Evolutionary conservation across 1,140 invertebrate genomes (phyloP).

Genomic region (Diabrotica virgifera): DNA sequence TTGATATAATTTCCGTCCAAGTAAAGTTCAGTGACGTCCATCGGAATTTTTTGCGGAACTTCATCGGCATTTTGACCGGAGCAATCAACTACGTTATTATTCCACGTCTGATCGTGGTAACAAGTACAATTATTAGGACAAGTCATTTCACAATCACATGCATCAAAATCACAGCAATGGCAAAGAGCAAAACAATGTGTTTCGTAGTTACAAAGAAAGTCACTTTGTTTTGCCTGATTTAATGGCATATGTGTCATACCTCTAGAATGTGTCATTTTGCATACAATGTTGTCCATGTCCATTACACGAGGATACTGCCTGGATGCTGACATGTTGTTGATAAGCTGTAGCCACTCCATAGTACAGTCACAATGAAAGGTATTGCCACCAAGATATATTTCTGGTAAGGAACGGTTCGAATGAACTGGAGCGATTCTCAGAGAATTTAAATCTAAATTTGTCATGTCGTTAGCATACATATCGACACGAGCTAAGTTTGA

Average conservation of each 20-base stretch:
- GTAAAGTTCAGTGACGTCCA: slow-evolving; percentile 91
- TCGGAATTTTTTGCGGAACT: slow-evolving; percentile 82
- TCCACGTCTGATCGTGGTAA: slow-evolving; percentile 90
- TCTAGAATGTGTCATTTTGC: slow-evolving; percentile 74
- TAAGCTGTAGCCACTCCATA: slow-evolving; percentile 87
- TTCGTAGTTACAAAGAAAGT: slow-evolving; percentile 88
- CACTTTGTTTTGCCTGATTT: slow-evolving; percentile 64
- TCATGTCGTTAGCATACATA: slow-evolving; percentile 83
- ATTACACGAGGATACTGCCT: slow-evolving; percentile 81
- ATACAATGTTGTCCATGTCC: slow-evolving; percentile 83
- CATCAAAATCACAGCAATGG: slow-evolving; percentile 92
- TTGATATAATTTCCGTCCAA: slow-evolving; percentile 85
- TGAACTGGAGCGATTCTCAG: slow-evolving; percentile 71
- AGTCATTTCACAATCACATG: slow-evolving; percentile 93
- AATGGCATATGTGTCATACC: slow-evolving; percentile 66
- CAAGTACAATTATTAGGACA: slow-evolving; percentile 89
- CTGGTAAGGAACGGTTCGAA: slow-evolving; percentile 67
- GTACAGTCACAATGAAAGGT: slow-evolving; percentile 88
- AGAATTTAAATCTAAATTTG: slow-evolving; percentile 76
- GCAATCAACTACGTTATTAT: slow-evolving; percentile 89
- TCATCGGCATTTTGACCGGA: slow-evolving; percentile 70
- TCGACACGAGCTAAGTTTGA: slow-evolving; percentile 80
- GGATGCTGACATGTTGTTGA: slow-evolving; percentile 78
- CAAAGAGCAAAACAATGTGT: slow-evolving; percentile 91
- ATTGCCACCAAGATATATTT: slow-evolving; percentile 86